Base-by-base conservation (phyloP, 1,140 invertebrate genomes). In the Marisa cornuarietis region DNA sequence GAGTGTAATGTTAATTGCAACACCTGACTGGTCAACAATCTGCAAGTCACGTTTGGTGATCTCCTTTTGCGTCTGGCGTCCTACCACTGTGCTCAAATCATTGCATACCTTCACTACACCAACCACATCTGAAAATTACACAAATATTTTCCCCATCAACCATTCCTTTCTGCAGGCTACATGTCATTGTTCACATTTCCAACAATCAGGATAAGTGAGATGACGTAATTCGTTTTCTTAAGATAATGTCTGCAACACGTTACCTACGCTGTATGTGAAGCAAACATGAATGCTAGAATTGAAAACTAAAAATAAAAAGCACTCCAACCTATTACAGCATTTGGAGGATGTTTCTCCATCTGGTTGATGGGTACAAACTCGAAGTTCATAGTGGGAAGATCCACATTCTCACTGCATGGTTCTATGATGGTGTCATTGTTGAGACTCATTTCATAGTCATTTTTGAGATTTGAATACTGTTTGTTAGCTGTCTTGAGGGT, bases 391-490 rank as follows among this genome's bases (percentile, higher is more conserved):
- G 92, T 92, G 3, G 97, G 97, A 85, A 98, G 93, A 20, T 92
- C 90, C 24, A 89, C 87, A 68, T 94, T 93, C 16, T 94, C 94
- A 79, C 94, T 88, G 83, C 88, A 91, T 8, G 84, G 83, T 71
- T 90, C 87, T 75, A 91, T 88, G 2, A 81, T 80, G 2, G 96
- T 95, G 58, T 98, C 96, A 26, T 92, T 90, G n/a, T 92, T 94
- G 84, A 99, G 94, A 0, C 95, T 95, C 94, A 99, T 95, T 88
- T 99, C 98, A 88, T 99, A 99, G 89, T 99, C 97, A 90, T 99
- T 97, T 71, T 97, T 96, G 18, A 98, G 89, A 66, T 91, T 93
- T 22, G 93, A 94, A 87, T 94, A 99, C 86, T 96, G 94, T 89
- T 98, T 98, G 89, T 99, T 99, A 0, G 98, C 97, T 24, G 95